Evolutionary conservation across 2,888 invertebrate genomes (phyloP), one percentile per base, ranked within the genome.

Genomic region (Acholoe squamosa): DNA sequence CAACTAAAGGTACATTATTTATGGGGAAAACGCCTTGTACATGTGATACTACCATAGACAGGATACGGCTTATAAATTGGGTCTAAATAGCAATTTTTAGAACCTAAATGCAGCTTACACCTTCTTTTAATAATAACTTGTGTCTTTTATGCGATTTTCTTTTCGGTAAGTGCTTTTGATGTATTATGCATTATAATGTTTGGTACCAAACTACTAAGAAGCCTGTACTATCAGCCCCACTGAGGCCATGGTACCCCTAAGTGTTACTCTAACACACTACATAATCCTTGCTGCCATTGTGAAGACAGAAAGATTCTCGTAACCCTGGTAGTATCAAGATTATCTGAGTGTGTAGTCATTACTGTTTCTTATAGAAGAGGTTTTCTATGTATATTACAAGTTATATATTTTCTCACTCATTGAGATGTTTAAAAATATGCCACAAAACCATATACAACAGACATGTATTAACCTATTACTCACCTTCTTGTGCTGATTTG

Each of bases 401-500:
- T 10, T 10, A 54, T 54, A 14, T 54, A 54, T 54, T 54, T 54
- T 54, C 43, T 43, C 5, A 43, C 43, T 43, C 43, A 10, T 43
- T 43, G 43, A 43, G 43, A 43, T 43, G 43, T 10, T 61, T 61
- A 54, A 54, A 54, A 54, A 54, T 19, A 54, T 54, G 61, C 10
- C 25, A n/a, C 5, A n/a, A n/a, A 3, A n/a, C 25, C 61, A 61
- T 22, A 12, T 16, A 54, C 19, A 16, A 16, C 54, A 54, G 54
- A 16, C 54, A 54, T 54, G 54, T 16, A 19, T 19, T 16, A 16
- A 54, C 54, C 54, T 19, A 19, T 61, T 43, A 43, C 86, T 86
- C 33, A 86, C 86, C 92, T 84, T 94, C 95, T 71, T 93, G 92
- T 22, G 94, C 94, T 77, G 95, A 95, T 84, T 93, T 93, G 31